phyloP scores from a whole-genome alignment of 2,888 invertebrate genomes.

The Polymixis lichenea region DNA sequence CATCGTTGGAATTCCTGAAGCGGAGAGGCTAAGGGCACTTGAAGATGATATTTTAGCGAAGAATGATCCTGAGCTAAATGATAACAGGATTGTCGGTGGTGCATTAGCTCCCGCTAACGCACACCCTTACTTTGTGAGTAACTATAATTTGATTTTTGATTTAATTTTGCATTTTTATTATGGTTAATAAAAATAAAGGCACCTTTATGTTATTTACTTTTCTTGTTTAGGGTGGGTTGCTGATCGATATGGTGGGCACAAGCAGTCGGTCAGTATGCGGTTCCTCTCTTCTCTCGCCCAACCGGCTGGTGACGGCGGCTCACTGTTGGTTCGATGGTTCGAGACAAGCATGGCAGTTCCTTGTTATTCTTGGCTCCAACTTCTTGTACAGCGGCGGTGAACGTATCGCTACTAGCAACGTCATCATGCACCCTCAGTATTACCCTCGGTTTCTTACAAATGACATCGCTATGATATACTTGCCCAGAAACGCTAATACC shows the following conservation, averaged over 20 bases:
- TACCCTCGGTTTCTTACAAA: slow-evolving; percentile 65
- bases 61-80: background rate
- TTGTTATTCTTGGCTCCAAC: slow-evolving; percentile 76
- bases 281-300: slow-evolving; percentile 71
- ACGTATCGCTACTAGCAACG: slow-evolving; percentile 70
- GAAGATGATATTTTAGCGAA: slow-evolving; percentile 65
- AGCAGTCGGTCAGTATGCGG: slow-evolving; percentile 76
- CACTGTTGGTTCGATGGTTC: slow-evolving; percentile 62
- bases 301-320: slow-evolving; percentile 75
- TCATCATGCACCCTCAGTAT: slow-evolving; percentile 76
- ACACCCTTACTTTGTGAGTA: slow-evolving; percentile 73
- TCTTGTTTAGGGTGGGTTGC: slow-evolving; percentile 74
- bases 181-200: background rate
- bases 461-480: slow-evolving; percentile 77
- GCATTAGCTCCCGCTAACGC: slow-evolving; percentile 69
- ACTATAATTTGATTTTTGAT: slow-evolving; percentile 1
- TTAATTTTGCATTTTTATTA: background rate
- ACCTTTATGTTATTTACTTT: background rate
- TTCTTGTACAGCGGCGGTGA: slow-evolving; percentile 76
- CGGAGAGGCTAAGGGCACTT: slow-evolving; percentile 72
- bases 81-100: slow-evolving; percentile 78
- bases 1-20: slow-evolving; percentile 78
- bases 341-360: slow-evolving; percentile 72
- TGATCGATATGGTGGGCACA: slow-evolving; percentile 71
- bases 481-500: slow-evolving; percentile 69